Conservation (phyloP, 2,888 invertebrate species). For the Caenorhabditis sinica region DNA sequence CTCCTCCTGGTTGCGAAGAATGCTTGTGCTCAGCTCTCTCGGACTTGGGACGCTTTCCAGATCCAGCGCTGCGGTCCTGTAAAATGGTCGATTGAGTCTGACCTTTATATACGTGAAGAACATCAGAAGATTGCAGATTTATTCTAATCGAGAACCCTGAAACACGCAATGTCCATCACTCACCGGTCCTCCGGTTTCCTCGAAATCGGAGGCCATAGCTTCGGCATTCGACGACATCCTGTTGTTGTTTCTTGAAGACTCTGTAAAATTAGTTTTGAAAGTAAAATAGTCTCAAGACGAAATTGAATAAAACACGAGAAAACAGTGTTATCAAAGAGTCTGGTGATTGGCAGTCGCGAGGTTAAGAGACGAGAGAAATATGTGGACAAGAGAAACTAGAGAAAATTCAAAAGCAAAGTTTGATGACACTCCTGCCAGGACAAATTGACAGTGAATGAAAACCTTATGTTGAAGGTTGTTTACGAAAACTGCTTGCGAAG, state of each 20-base stretch:
- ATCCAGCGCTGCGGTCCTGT: conserved; percentile 68
- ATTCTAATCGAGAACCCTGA: too few relatives aligned
- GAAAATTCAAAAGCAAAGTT: background rate
- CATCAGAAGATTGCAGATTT: too few relatives aligned
- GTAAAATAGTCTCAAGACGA: background rate
- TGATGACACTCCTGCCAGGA: background rate
- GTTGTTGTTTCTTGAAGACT: background rate
- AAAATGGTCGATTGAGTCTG: too few relatives aligned
- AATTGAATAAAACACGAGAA: background rate
- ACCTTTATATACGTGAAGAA: too few relatives aligned
- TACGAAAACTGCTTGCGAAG: background rate
- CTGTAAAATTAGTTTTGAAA: conserved; percentile 5
- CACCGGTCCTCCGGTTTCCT: conserved; percentile 77
- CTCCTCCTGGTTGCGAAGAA: conserved; percentile 77
- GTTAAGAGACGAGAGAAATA: background rate
- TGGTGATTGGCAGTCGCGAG: conserved; percentile 18
- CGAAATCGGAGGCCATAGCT: conserved; percentile 79
- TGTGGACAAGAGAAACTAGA: background rate
- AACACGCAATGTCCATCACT: too few relatives aligned
- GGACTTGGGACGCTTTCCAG: conserved; percentile 79
- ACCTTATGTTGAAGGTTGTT: background rate
- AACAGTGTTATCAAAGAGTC: conserved; percentile 28
- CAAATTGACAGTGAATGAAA: background rate
- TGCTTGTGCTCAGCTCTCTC: conserved; percentile 82
- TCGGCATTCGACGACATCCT: conserved; percentile 78